Evolutionary conservation across 2,888 invertebrate genomes (phyloP), one percentile per base, ranked within the genome.

Genomic region (Leptopilina drosophilae): DNA sequence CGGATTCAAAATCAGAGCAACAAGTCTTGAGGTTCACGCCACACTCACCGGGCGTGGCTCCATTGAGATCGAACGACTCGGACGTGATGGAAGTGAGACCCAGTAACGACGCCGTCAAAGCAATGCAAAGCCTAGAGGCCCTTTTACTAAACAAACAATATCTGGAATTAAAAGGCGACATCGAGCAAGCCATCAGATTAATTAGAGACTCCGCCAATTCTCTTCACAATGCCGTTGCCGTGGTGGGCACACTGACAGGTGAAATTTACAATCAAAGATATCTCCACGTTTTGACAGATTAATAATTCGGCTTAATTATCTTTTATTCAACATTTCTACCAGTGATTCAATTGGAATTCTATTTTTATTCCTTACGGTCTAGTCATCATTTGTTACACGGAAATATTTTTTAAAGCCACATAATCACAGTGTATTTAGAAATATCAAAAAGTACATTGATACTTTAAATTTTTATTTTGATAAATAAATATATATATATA

Each of bases 151-250:
- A 92, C 80, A 93, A 93, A 80, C 92, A 92, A 78, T 93, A 92
- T 82, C 84, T 88, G 4, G 93, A 93, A 53, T 84, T 92, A 7
- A 90, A 90, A 78, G 88, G 89, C 46, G 90, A 91, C 53, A 87
- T 93, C 26, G 93, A 93, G 81, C 88, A 90, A 75, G 90, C 92
- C 15, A 87, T 93, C 11, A 88, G 89, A 75, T 88, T 91, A 49
- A 94, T 94, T 82, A 93, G 93, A 85, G 93, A 93, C 85, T 92
- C 94, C 8, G 92, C 91, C 64, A 94, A 94, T 89, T 94, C 94
- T 0, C 87, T 94, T 78, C 93, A 94, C 86, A 94, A 94, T 83
- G 93, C 92, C 5, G 89, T 92, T 67, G 88, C 90, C 8, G 92
- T 94, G 78, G 88, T 93, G 67, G 91, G 92, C 59, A 87, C 89